Evolutionary conservation across 2,797 vertebrate species (phyloP).

Genomic region (Circus cinereus): DNA sequence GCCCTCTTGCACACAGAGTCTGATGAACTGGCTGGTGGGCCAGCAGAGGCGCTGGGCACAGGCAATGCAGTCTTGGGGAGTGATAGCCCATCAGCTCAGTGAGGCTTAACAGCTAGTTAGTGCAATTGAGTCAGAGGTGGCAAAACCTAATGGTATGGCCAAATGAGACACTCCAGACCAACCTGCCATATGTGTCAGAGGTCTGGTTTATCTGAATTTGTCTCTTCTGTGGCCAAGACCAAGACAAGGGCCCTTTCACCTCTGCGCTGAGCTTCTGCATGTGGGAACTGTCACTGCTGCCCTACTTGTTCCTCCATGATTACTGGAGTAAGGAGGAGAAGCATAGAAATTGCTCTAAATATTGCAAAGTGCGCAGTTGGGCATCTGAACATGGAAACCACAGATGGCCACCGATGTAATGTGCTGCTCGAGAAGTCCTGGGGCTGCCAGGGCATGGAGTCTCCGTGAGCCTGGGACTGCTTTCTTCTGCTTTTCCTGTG

Average conservation of each 20-base stretch:
- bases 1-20: background rate
- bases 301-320: background rate
- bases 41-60: background rate
- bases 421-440: background rate
- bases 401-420: background rate
- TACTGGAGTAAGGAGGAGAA: background rate
- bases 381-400: background rate
- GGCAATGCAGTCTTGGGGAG: background rate
- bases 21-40: background rate
- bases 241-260: background rate
- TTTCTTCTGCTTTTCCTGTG: background rate
- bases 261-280: background rate
- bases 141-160: background rate
- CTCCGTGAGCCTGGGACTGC: background rate
- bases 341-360: background rate
- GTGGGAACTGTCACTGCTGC: background rate
- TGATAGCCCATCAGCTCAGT: background rate
- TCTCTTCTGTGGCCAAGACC: background rate
- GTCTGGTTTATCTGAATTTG: background rate
- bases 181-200: background rate
- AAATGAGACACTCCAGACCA: background rate
- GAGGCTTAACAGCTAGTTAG: background rate
- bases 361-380: fast-evolving
- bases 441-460: background rate
- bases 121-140: background rate